Evolutionary conservation across 2,888 invertebrate species (phyloP), one percentile per base, ranked within the genome.

Genomic region (Pilophorus perplexus): DNA sequence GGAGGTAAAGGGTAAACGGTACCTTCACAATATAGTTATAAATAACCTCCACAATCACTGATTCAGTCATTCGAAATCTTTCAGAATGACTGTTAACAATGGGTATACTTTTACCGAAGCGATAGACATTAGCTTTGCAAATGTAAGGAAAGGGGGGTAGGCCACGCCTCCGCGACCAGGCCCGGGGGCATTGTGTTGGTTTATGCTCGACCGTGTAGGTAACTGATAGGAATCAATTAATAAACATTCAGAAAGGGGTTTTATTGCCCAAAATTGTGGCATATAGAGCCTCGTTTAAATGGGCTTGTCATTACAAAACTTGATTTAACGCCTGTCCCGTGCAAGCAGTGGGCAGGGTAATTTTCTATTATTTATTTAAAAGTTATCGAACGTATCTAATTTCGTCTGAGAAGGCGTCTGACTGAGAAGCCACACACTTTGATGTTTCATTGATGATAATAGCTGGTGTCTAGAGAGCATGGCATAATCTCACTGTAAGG

Each of bases 1-100:
- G 23, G n/a, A 18, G 10, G 55, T 20, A 38, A 38, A 38, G 38
- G 48, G 48, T 46, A 62, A 62, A 46, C 55, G 48, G 62, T 40
- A 59, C 59, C 42, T n/a, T 28, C 62, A 62, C 62, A 62, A 62
- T 62, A 62, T 62, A 62, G 62, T 62, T 62, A 62, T 62, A 62
- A 62, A 62, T 62, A 62, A 62, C 40, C 22, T 10, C 38, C 8
- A 38, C 55, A 55, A 55, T 55, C 55, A 55, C 55, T 22, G 55
- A 55, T 55, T 55, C 55, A 55, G 55, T 37, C 55, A 28, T 55
- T 38, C 20, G 55, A 55, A 55, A 28, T 28, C 25, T 28, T 14
- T 22, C 37, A 38, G 38, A 55, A 55, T 38, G 55, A 55, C 22
- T 38, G 55, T 55, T 55, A 55, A 46, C 46, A 33, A 62, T 44